phyloP scores from a whole-genome alignment of 2,797 vertebrate species.

The Scyliorhinus canicula region DNA sequence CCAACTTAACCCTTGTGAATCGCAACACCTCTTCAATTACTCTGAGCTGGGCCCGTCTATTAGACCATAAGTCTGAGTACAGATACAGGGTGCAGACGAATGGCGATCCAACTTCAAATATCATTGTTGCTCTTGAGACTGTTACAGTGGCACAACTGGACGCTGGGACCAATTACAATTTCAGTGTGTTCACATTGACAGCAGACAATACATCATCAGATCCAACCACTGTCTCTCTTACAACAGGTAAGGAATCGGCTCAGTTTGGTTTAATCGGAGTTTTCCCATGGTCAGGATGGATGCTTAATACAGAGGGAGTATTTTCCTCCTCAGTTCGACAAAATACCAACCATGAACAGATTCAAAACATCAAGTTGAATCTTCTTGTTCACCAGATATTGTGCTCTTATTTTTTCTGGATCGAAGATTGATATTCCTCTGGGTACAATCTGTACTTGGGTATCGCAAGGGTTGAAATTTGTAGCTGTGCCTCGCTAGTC shows the following conservation, averaged over 20 bases:
- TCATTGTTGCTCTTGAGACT: neutral
- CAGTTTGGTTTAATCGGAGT: neutral
- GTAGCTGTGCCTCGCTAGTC: too few species aligned
- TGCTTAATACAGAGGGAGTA: neutral
- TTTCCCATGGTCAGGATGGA: neutral
- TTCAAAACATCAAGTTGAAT: neutral
- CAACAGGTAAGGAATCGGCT: neutral
- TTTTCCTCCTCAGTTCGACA: neutral
- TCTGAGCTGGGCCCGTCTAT: neutral
- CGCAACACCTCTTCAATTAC: neutral
- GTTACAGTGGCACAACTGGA: neutral
- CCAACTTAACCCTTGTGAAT: neutral
- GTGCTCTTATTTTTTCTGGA: neutral
- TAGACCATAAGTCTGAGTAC: neutral
- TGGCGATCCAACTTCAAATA: neutral
- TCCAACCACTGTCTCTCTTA: neutral
- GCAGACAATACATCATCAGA: neutral
- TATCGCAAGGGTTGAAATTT: too few species aligned
- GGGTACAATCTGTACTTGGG: neutral
- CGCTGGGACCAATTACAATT: neutral
- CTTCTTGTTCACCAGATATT: neutral
- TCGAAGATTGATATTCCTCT: neutral
- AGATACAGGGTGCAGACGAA: neutral
- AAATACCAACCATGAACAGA: neutral
- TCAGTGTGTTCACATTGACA: neutral